These are phyloP conservation scores for Heliconius charithonia DNA, from an alignment of 2,888 invertebrate species.

Conservation along the genomic window DNA sequence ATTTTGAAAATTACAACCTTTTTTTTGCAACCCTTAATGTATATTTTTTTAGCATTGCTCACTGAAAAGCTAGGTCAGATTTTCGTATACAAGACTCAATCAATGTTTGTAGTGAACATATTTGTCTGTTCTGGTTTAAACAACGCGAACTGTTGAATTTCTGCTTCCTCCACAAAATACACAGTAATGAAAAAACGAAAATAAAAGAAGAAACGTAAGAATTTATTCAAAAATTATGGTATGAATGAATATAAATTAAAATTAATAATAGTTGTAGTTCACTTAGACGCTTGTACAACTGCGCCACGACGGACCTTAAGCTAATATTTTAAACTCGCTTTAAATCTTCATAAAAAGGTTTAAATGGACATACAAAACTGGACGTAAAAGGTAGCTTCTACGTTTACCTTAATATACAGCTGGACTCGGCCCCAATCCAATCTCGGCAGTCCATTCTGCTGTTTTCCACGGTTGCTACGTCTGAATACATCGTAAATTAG, in stretches of 20 bases:
- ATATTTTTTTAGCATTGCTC: neutral
- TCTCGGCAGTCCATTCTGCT: slow-evolving; percentile 47
- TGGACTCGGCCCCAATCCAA: slow-evolving; percentile 43
- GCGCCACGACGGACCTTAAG: too few species aligned
- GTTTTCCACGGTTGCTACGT: slow-evolving; percentile 31
- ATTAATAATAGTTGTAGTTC: neutral
- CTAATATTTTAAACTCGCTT: neutral
- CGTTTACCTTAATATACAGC: slow-evolving; percentile 47
- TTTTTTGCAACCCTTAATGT: neutral
- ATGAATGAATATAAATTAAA: too few species aligned
- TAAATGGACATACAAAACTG: slow-evolving; percentile 37
- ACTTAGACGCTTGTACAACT: too few species aligned
- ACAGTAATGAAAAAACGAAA: neutral
- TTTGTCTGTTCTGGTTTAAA: slow-evolving; percentile 8
- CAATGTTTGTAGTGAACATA: slow-evolving; percentile 13
- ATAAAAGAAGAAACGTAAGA: neutral
- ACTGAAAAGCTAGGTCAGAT: neutral
- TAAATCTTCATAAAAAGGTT: slow-evolving; percentile 38
- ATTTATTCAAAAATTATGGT: too few species aligned
- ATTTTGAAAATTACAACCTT: slow-evolving; percentile 10
- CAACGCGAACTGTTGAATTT: neutral
- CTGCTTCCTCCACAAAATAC: neutral
- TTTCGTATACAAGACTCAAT: neutral
- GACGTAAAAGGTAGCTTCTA: slow-evolving; percentile 41
- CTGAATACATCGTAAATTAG: slow-evolving; percentile 37